A percentile compares a stretch with the other conserved stretches of the same genome.
Evolutionary conservation across 2,888 invertebrate genomes (phyloP).

Genomic region (Cylloceria caligata): DNA sequence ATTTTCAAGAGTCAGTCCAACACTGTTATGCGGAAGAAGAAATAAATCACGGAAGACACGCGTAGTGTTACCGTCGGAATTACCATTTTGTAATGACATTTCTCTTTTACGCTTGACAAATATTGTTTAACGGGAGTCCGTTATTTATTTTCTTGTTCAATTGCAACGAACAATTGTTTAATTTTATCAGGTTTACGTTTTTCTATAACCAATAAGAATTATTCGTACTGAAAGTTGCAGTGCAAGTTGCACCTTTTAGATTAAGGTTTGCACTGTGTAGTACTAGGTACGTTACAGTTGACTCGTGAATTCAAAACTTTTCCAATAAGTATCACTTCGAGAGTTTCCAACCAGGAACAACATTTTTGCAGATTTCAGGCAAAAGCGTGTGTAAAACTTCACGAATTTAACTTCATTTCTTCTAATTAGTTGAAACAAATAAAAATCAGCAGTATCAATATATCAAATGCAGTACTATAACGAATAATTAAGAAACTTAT

Average conservation of each 20-base stretch:
- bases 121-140: neutral
- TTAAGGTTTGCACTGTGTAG: slow-evolving; percentile 3
- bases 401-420: no score
- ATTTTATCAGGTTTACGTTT: slow-evolving; percentile 30
- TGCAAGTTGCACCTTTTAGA: neutral
- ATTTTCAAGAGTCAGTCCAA: slow-evolving; percentile 24
- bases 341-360: slow-evolving; percentile 34
- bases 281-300: slow-evolving; percentile 13
- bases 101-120: neutral
- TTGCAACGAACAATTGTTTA: neutral
- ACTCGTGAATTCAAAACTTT: slow-evolving; percentile 57
- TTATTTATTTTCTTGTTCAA: neutral
- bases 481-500: neutral
- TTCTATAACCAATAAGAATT: neutral
- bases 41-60: slow-evolving; percentile 15
- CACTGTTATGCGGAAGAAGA: neutral
- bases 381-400: neutral
- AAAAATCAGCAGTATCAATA: no score
- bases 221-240: no score
- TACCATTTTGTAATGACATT: neutral
- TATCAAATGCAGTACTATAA: no score
- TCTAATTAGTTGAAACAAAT: no score
- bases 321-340: slow-evolving; percentile 60
- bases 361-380: slow-evolving; percentile 15
- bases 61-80: neutral